These are phyloP conservation scores for Hyalella azteca DNA, from an alignment of 2,888 invertebrate species.

Conservation along the genomic window DNA sequence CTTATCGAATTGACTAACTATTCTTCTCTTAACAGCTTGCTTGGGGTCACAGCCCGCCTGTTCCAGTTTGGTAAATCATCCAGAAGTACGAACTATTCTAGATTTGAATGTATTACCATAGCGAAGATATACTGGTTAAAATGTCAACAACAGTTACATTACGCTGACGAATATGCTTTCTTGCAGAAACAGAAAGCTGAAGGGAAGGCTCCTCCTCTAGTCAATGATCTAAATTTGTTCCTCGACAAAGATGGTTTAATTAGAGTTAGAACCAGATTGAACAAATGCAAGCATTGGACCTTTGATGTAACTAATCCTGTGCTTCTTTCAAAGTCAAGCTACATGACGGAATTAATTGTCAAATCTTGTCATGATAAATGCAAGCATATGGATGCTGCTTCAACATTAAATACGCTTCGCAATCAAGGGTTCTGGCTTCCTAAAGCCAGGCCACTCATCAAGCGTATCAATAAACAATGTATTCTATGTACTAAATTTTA, in stretches of 20 bases:
- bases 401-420: conserved; percentile 21
- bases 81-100: neutral
- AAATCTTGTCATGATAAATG: neutral
- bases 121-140: conserved; percentile 14
- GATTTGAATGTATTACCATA: neutral
- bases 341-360: neutral
- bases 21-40: neutral
- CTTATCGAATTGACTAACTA: neutral
- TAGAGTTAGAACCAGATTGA: neutral
- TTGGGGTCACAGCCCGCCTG: neutral
- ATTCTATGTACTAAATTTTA: too few relatives aligned
- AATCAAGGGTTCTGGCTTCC: conserved; percentile 26
- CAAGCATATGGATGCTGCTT: conserved; percentile 7
- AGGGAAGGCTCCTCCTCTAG: neutral
- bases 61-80: neutral
- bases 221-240: conserved; percentile 1
- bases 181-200: neutral
- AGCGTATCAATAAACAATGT: too few relatives aligned
- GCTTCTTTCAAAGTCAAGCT: neutral
- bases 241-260: neutral
- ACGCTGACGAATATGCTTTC: neutral
- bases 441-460: neutral
- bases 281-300: neutral
- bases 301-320: conserved; percentile 20
- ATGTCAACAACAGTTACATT: neutral